Conservation (phyloP, 2,888 invertebrate genomes). For the Harpalus rufipes region DNA sequence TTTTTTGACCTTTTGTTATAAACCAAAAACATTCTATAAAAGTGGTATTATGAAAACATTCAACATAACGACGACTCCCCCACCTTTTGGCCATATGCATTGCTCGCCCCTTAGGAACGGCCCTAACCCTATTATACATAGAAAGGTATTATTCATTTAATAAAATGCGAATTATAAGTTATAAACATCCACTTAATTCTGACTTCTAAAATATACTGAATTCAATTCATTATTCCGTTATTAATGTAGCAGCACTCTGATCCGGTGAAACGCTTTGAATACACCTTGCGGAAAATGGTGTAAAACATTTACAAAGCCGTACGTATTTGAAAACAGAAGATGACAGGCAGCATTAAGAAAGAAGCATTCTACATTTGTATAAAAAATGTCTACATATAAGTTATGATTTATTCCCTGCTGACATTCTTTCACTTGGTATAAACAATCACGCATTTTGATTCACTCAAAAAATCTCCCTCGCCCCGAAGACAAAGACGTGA, state of each 20-base stretch:
- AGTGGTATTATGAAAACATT: too few relatives aligned
- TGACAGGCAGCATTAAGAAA: conserved; percentile 47
- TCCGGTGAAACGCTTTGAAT: neutral
- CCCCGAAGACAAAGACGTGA: conserved; percentile 47
- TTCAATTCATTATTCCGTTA: neutral
- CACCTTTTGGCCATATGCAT: too few relatives aligned
- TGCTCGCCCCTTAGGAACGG: too few relatives aligned
- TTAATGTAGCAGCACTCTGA: conserved; percentile 7
- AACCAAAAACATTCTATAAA: too few relatives aligned
- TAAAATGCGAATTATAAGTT: neutral
- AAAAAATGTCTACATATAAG: conserved; percentile 52
- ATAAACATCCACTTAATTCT: neutral
- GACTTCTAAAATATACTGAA: neutral
- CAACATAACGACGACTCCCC: too few relatives aligned
- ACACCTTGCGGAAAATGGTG: neutral
- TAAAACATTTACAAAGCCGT: conserved; percentile 45
- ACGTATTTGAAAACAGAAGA: conserved; percentile 43
- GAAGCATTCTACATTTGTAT: conserved; percentile 47
- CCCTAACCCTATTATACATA: too few relatives aligned
- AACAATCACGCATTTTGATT: conserved; percentile 56
- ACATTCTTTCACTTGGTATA: conserved; percentile 55
- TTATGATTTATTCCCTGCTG: conserved; percentile 51
- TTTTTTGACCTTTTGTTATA: too few relatives aligned
- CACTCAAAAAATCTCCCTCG: conserved; percentile 50
- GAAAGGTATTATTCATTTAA: neutral